Evolutionary conservation across 2,888 invertebrate species (phyloP).

Genomic region (Drosophila recens): DNA sequence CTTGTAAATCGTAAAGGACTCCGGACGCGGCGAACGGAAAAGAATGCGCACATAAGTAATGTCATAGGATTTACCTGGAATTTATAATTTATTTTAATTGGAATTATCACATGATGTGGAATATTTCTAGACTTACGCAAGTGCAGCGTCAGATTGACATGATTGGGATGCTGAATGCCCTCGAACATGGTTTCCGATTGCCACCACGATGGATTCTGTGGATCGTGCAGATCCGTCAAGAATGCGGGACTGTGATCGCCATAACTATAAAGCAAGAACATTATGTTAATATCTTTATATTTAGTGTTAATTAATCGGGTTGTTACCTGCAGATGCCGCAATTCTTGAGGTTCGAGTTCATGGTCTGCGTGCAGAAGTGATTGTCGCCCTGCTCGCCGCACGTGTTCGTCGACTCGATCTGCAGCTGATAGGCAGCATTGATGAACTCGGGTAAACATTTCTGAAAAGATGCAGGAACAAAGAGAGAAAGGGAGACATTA

Average conservation of each 20-base stretch:
- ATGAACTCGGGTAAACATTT: slow-evolving; percentile 98
- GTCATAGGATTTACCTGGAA: slow-evolving; percentile 96
- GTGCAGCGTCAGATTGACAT: slow-evolving; percentile 96
- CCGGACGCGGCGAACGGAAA: slow-evolving; percentile 98
- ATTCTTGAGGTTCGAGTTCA: slow-evolving; percentile 90
- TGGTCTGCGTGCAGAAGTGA: slow-evolving; percentile 97
- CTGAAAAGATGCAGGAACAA: slow-evolving; percentile 85
- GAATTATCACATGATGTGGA: neutral
- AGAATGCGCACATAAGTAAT: slow-evolving; percentile 97
- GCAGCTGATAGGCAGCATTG: slow-evolving; percentile 96
- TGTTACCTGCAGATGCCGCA: slow-evolving; percentile 91
- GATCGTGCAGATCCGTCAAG: slow-evolving; percentile 96
- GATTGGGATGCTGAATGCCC: slow-evolving; percentile 94
- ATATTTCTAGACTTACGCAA: slow-evolving; percentile 88
- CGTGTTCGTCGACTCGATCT: slow-evolving; percentile 97
- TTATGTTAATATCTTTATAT: no score
- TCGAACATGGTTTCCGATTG: slow-evolving; percentile 99
- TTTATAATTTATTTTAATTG: neutral
- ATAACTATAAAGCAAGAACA: slow-evolving; percentile 62
- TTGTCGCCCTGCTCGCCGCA: slow-evolving; percentile 93
- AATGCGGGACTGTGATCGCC: slow-evolving; percentile 90
- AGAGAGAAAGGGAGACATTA: no score
- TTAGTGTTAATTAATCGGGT: neutral
- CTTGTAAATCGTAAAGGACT: slow-evolving; percentile 98
- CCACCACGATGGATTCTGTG: slow-evolving; percentile 97